Base-by-base conservation (phyloP, 1,140 invertebrate genomes). In the Heliothis subflexa region DNA sequence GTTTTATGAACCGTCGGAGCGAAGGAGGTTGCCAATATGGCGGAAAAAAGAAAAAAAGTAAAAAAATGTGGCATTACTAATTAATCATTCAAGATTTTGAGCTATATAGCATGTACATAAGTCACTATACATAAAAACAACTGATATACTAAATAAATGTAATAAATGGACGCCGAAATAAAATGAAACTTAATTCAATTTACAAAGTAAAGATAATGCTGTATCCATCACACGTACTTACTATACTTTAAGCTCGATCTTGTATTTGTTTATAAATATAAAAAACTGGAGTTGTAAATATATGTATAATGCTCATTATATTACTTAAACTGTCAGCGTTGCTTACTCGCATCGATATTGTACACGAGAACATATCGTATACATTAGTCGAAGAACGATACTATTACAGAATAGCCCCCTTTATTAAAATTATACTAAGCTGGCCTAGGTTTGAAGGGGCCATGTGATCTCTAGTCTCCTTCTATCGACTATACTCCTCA, bases 211-310 rank as follows among this genome's bases (percentile, higher is more conserved):
- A 25, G 18, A 11, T 18, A 10, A 57, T 57, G 28, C 7, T 25
- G 25, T 59, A 59, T 14, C 21, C 21, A 59, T 25, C 12, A 59
- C 49, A 50, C 61, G 71, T 74, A 74, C 71, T 61, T 74, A 74
- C 54, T n/a, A 55, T 57, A 13, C 3, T 11, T 28, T 40, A 40
- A 9, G 33, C 33, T 40, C 33, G 33, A 40, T 61, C 55, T 70
- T 70, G 54, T 59, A 59, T 61, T 45, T 49, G 47, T 61, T 49
- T 21, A 47, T 21, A 61, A 25, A 49, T 25, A 25, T 70, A 47
- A 66, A 62, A 55, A 40, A 33, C 33, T 14, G n/a, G 28, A 57
- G 33, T 74, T 74, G 71, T 73, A 73, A 73, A 73, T 73, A 73
- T 73, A 47, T 73, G 40, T 74, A 21, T 74, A 50, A 70, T 52